Evolutionary conservation across 2,888 invertebrate species (phyloP).

Genomic region (Strigamia crassipes): DNA sequence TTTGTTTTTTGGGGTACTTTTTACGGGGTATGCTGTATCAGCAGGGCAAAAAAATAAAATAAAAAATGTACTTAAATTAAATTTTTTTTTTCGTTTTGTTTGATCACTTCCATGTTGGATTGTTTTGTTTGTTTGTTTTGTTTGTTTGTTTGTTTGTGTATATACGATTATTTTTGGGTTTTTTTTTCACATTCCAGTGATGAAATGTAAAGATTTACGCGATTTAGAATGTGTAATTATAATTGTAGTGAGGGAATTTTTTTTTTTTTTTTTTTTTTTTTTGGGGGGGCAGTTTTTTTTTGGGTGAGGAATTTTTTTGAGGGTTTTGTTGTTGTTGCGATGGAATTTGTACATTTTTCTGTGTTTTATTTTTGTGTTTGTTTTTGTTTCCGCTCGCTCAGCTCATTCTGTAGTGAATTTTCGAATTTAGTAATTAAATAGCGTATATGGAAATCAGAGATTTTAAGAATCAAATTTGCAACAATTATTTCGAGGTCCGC

Average conservation of each 20-base stretch:
- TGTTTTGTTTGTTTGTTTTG: not conserved
- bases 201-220: constrained; percentile 22
- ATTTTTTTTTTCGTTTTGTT: not conserved
- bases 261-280: too few species aligned
- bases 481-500: not conserved
- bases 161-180: not conserved
- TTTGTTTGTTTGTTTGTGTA: not conserved
- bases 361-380: not conserved
- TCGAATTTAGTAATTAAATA: too few species aligned
- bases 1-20: not conserved
- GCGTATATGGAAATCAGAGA: not conserved
- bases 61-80: constrained; percentile 30
- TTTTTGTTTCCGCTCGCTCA: too few species aligned
- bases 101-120: not conserved
- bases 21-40: constrained; percentile 16
- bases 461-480: not conserved
- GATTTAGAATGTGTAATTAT: not conserved
- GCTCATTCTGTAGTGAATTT: not conserved
- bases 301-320: too few species aligned
- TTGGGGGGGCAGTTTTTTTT: too few species aligned
- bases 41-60: too few species aligned
- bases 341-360: constrained; percentile 2
- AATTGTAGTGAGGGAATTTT: too few species aligned
- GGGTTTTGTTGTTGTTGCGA: not conserved
- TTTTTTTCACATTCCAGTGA: constrained; percentile 3